Base-by-base conservation (phyloP, 37 sponge, comb jelly and placozoan genomes). In the Ephydatia muelleri region DNA sequence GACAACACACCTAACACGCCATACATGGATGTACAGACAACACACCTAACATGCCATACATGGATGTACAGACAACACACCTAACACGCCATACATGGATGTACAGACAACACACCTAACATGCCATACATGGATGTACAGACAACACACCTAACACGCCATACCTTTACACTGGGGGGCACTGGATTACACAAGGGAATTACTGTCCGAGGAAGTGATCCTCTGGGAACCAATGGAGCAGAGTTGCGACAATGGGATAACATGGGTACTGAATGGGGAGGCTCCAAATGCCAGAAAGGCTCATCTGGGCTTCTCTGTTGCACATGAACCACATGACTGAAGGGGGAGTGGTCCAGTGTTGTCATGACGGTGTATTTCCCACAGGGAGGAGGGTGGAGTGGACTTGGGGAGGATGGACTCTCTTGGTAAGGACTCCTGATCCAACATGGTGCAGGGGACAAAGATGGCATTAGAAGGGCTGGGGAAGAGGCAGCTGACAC, bases 241-340 rank as follows among this genome's bases (percentile, higher is more conserved):
- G 14, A 57, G 57, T 1, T 33, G 80, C 19, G 39, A 12, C 25
- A 67, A 35, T 29, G 27, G 29, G 65, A 23, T 30, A 26, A 16
- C 8, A 33, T 11, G 38, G 23, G 68, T 16, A 33, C 69, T 35
- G n/a, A 3, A 9, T 13, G 28, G 43, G 33, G 37, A 3, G 21
- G 21, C 8, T 26, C 16, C 35, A 32, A 11, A 5, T 6, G 34
- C 35, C 35, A 30, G 68, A 16, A 26, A 13, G 30, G 31, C 14
- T 28, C 80, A 79, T 33, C 21, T 35, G 3, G 57, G 49, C 79
- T 64, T 14, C 13, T 74, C 80, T 85, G 86, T 43, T 68, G 67
- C 43, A 85, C 86, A 48, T 85, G 86, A 0, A 78, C 80, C 31
- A 85, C 34, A 30, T 37, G 49, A 27, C 33, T 23, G 43, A 79